Evolutionary conservation across 2,113 vertebrate species (phyloP).

Genomic region (Australoheros scitulus): DNA sequence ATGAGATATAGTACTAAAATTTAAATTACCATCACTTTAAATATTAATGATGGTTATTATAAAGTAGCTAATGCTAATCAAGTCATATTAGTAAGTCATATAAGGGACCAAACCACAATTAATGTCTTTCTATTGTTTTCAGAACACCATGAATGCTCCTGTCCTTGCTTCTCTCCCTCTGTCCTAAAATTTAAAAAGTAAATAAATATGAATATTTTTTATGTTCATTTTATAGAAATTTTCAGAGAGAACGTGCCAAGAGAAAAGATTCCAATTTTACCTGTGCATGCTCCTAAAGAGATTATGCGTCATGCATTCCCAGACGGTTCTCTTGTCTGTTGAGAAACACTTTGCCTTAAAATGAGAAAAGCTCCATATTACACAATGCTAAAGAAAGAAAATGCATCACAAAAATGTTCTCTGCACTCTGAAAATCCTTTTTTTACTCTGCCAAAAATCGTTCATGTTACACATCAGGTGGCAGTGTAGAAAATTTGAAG

Average conservation of each 20-base stretch:
- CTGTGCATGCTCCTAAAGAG: slow-evolving; percentile 19
- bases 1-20: not conserved
- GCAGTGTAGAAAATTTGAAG: not conserved
- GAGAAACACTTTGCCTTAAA: slow-evolving; percentile 21
- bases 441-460: not conserved
- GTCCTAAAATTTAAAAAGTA: not conserved
- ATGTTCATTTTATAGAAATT: not conserved
- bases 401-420: slow-evolving; percentile 1
- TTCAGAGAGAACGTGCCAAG: slow-evolving; percentile 1
- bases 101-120: too few relatives aligned
- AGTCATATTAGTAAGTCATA: too few relatives aligned
- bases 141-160: not conserved
- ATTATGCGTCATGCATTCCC: slow-evolving; percentile 35
- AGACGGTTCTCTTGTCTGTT: slow-evolving; percentile 7
- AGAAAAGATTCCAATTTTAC: slow-evolving; percentile 31
- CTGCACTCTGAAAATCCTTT: not conserved
- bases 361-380: slow-evolving; percentile 1
- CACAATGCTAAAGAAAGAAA: slow-evolving; percentile 13
- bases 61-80: not conserved
- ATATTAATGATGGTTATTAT: not conserved
- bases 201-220: not conserved
- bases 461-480: slow-evolving; percentile 28
- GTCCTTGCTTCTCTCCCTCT: not conserved
- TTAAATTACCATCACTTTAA: not conserved
- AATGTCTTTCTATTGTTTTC: not conserved